Evolutionary conservation across 2,113 vertebrate species (phyloP).

Genomic region (Calidris pugnax): DNA sequence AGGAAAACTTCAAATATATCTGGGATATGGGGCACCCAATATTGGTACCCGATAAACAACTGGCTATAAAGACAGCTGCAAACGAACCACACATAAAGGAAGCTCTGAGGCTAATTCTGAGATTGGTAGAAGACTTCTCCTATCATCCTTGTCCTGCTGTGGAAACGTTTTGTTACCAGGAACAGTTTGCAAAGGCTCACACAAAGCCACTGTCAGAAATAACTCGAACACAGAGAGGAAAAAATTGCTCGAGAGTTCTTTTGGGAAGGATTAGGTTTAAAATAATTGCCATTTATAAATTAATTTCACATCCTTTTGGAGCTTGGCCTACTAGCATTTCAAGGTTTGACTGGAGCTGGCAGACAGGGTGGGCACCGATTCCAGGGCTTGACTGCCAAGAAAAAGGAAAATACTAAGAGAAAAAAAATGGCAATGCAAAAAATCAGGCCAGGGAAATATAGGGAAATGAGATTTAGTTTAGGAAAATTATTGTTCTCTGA

Average conservation of each 20-base stretch:
- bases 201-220: constrained; percentile 11
- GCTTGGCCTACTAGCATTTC: constrained; percentile 45
- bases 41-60: background rate
- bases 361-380: constrained; percentile 30
- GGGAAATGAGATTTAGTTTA: constrained; percentile 42
- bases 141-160: background rate
- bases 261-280: constrained; percentile 55
- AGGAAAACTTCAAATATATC: background rate
- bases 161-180: background rate
- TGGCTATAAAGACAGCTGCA: background rate
- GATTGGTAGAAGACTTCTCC: background rate
- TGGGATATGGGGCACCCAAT: background rate
- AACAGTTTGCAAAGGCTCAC: background rate
- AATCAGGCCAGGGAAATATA: background rate
- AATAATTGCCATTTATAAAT: constrained; percentile 65
- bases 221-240: constrained; percentile 27
- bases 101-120: background rate
- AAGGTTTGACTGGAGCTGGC: constrained; percentile 41
- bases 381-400: constrained; percentile 57
- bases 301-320: constrained; percentile 68
- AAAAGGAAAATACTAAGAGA: constrained; percentile 52
- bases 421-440: constrained; percentile 4
- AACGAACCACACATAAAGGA: background rate
- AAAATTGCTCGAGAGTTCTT: constrained; percentile 38
- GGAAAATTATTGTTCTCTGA: constrained; percentile 39